Evolutionary conservation across 2,888 invertebrate species (phyloP), one percentile per base, ranked within the genome.

Genomic region (Cheiracanthium punctorium): DNA sequence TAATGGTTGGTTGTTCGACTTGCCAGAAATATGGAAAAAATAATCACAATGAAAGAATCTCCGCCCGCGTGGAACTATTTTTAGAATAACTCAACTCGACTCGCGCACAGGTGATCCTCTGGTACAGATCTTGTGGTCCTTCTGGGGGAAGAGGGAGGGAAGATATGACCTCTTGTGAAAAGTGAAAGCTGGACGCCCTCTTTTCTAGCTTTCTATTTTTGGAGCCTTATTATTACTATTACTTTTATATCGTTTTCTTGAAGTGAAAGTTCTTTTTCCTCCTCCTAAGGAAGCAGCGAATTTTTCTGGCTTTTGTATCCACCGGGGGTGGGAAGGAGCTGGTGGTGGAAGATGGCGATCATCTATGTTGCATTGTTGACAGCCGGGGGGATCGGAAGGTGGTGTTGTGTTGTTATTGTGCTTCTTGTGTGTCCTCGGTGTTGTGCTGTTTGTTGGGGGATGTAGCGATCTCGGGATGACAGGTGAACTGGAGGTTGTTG

Each of bases 1-100:
- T 85, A 85, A 85, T 85, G 73, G n/a, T n/a, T n/a, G 65, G 79
- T 29, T 71, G 32, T 32, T 65, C 41, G 28, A 43, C 33, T 12
- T 64, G 17, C 12, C 17, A 67, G 32, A 32, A 32, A 32, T 67
- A 70, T 74, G 58, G 73, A 72, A n/a, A n/a, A 80, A 80, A 71
- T 33, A 64, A 76, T 65, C 76, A 30, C 14, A 5, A 20, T 20
- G 33, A 58, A 58, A 48, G 58, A 58, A 58, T 29, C 20, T 20
- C n/a, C 14, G 20, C 32, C 24, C 41, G 14, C 20, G n/a, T n/a
- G n/a, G 64, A 14, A 67, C 67, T 67, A 67, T 58, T 58, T 58
- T 58, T 58, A 58, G 58, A 48, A 48, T 5, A n/a, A n/a, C n/a
- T n/a, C n/a, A n/a, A n/a, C n/a, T 37, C 37, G 37, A 7, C 10